Evolutionary conservation across 2,113 vertebrate species (phyloP), one percentile per base, ranked within the genome.

Genomic region (Catagonus wagneri): DNA sequence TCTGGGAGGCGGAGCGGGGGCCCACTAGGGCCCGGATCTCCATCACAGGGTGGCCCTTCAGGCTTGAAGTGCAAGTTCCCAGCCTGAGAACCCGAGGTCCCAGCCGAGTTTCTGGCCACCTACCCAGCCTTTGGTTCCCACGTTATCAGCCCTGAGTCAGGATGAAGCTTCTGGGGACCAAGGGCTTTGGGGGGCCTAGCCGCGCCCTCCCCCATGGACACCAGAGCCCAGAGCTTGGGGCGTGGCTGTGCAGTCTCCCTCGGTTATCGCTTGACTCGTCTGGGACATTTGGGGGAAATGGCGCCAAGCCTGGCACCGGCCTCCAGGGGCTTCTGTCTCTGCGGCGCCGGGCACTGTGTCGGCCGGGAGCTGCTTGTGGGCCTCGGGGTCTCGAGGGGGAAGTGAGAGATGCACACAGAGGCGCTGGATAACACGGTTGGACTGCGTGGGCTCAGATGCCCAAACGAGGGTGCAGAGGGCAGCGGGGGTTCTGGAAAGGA

Each of bases 381-480:
- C 58, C 13, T 20, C 27, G 39, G 71, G 39, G 6, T 0, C 44
- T 36, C 4, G 0, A 7, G 3, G 1, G 6, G 66, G 44, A 65
- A 52, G 60, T 1, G 16, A 6, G 50, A 56, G 14, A 7, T 3
- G 1, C 39, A 1, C 10, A 3, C 16, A 23, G 15, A 16, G 3
- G 11, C 1, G 1, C 7, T 71, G 29, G 66, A 12, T 25, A 5
- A 23, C 3, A 0, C 8, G 12, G 12, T 7, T 23, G 3, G 25
- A 14, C 36, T 1, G 23, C 29, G 11, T 4, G 3, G 0, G 15
- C 3, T 7, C 6, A 52, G 9, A 10, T 1, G 36, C 16, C 15
- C 12, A 15, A 11, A 34, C 0, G 0, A n/a, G 22, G 11, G 1
- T 7, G 0, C 6, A 29, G 50, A 14, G 0, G 3, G n/a, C 1